Percentiles rank a stretch among this genome's conserved stretches.
Conservation (phyloP, 2,113 vertebrate species). For the Scolopax mira region DNA sequence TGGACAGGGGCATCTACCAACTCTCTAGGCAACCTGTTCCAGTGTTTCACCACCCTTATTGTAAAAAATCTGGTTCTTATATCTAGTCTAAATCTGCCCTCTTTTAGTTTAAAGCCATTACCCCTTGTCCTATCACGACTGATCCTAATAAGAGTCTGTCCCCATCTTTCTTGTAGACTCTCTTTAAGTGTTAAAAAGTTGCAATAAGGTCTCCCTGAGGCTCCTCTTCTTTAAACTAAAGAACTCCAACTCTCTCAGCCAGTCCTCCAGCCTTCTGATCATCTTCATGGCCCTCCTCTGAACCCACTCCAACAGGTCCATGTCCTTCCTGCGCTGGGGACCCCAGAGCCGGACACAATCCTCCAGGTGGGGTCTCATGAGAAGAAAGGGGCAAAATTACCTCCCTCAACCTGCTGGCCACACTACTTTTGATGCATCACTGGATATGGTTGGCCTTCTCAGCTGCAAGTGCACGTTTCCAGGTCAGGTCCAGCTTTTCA, state of each 20-base stretch:
- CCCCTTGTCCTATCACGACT: fast-evolving
- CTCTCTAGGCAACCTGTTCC: not conserved
- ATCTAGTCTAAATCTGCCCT: not conserved
- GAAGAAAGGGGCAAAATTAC: not conserved
- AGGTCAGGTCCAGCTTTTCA: not conserved
- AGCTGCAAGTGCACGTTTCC: fast-evolving
- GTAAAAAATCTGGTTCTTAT: not conserved
- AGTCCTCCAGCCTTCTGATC: not conserved
- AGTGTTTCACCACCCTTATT: not conserved
- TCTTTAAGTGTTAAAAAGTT: not conserved
- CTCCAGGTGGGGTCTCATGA: not conserved
- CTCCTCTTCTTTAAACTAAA: not conserved
- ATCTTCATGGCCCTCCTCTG: not conserved
- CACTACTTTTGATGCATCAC: not conserved
- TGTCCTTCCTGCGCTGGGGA: not conserved
- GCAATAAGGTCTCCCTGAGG: fast-evolving
- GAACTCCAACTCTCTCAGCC: not conserved
- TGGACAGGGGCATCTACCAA: too few relatives aligned
- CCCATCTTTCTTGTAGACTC: fast-evolving
- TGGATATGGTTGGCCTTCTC: not conserved
- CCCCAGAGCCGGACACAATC: not conserved
- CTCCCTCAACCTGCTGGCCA: too few relatives aligned
- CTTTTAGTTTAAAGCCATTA: not conserved
- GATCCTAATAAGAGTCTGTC: not conserved
- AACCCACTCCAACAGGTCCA: not conserved